Conservation (phyloP, 2,888 invertebrate species). For the Lasioglossum pauxillum region DNA sequence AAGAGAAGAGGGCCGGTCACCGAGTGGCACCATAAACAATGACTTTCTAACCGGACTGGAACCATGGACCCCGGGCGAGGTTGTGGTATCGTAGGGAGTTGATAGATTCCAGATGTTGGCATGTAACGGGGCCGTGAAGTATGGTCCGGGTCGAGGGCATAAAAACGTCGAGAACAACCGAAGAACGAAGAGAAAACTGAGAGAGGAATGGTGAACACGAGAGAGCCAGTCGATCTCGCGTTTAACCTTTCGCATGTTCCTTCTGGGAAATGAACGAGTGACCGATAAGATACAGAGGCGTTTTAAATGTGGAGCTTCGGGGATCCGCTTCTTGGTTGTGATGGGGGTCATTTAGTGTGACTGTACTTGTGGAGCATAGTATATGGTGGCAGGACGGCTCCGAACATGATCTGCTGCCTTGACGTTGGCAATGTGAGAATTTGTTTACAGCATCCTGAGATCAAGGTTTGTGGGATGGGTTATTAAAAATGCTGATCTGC, state of each 20-base stretch:
- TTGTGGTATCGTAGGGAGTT: conserved; percentile 5
- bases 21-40: conserved; percentile 71
- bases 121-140: conserved; percentile 41
- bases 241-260: conserved; percentile 18
- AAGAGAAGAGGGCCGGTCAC: conserved; percentile 63
- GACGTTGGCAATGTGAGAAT: not conserved
- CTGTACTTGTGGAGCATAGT: not conserved
- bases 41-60: conserved; percentile 71
- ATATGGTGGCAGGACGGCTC: not conserved
- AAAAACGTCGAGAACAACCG: conserved; percentile 26
- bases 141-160: conserved; percentile 11
- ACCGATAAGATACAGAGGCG: not conserved
- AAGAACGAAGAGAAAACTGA: conserved; percentile 5
- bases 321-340: not conserved
- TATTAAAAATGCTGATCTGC: too few species aligned
- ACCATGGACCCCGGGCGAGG: conserved; percentile 14
- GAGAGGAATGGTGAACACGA: not conserved
- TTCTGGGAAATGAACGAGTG: conserved; percentile 18
- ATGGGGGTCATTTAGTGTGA: not conserved
- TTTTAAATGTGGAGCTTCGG: not conserved
- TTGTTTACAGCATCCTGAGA: not conserved
- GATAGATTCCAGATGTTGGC: conserved; percentile 44
- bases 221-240: conserved; percentile 1
- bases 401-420: not conserved
- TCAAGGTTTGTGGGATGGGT: not conserved